phyloP scores from a whole-genome alignment of 2,888 invertebrate species.

The Frankliniella intonsa region DNA sequence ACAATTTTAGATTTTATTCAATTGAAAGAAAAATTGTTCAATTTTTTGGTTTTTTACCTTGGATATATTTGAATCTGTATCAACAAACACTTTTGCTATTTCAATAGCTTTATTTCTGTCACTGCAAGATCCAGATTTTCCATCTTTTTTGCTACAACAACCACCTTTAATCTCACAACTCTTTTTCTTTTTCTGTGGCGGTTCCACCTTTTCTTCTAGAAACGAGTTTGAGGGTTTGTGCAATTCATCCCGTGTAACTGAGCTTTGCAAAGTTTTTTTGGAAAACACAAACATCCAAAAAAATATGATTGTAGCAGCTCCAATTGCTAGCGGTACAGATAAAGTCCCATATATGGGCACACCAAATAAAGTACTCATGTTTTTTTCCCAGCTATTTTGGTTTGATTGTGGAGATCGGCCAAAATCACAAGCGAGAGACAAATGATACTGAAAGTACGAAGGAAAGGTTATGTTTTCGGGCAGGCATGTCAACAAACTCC shows the following conservation, averaged over 20 bases:
- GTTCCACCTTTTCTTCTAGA: background rate
- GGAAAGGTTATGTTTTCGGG: slow-evolving; percentile 12
- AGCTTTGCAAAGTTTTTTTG: background rate
- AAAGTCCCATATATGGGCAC: background rate
- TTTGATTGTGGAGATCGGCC: background rate
- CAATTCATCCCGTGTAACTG: background rate
- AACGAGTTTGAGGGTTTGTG: background rate
- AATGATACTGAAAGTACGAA: background rate
- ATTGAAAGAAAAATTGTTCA: too few relatives aligned
- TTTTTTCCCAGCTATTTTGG: background rate
- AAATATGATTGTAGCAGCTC: background rate
- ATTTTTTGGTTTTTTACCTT: background rate
- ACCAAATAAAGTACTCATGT: background rate
- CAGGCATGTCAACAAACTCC: background rate
- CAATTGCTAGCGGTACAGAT: background rate
- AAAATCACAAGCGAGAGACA: background rate
- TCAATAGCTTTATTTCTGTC: background rate
- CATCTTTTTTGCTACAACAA: background rate
- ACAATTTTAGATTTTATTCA: too few relatives aligned
- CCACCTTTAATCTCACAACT: background rate
- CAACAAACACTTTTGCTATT: background rate
- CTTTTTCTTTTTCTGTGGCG: background rate
- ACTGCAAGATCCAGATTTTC: background rate
- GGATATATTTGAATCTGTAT: background rate
- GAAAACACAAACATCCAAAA: background rate